Evolutionary conservation across 1,140 invertebrate genomes (phyloP), one percentile per base, ranked within the genome.

Genomic region (Leptoteleia sp.): DNA sequence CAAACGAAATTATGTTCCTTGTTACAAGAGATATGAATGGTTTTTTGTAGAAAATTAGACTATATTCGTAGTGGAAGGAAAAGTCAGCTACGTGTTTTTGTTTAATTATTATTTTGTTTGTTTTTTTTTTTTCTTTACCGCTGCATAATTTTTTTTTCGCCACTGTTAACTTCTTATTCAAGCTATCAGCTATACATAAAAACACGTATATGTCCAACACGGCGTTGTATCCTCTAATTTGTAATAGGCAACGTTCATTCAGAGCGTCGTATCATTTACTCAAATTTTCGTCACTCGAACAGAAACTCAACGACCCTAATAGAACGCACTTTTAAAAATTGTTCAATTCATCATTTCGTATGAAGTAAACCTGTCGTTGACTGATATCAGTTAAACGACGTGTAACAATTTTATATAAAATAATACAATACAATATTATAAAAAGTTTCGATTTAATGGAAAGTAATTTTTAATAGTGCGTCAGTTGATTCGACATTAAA

Each of bases 31-130:
- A 79, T 79, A 79, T 75, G 76, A 79, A 79, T 75, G 59, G 22
- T 79, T 62, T 79, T 25, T 79, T 70, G 76, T 81, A 78, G 65
- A 45, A 83, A 83, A 62, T 81, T 80, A 79, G 55, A 67, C 65
- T 78, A 54, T 83, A 84, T 83, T 73, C 76, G 79, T 82, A 84
- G 65, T 81, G 57, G 73, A 84, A 82, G 81, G 47, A 82, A 81
- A 79, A 77, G 59, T 75, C 65, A 48, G 64, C 57, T 75, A 75
- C 62, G 52, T 64, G 37, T 72, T 77, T 38, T 19, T 65, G 38
- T 79, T 25, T 79, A 76, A 35, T 55, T 57, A 42, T 42, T 55
- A 25, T 6, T 25, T 25, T 25, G 22, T 6, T 3, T 6, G 6
- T 25, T 25, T 25, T 3, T 25, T 25, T 45, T 75, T 13, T 71